These are phyloP conservation scores for Salvelinus sp. DNA, from an alignment of 2,113 vertebrate species.

Conservation along the genomic window DNA sequence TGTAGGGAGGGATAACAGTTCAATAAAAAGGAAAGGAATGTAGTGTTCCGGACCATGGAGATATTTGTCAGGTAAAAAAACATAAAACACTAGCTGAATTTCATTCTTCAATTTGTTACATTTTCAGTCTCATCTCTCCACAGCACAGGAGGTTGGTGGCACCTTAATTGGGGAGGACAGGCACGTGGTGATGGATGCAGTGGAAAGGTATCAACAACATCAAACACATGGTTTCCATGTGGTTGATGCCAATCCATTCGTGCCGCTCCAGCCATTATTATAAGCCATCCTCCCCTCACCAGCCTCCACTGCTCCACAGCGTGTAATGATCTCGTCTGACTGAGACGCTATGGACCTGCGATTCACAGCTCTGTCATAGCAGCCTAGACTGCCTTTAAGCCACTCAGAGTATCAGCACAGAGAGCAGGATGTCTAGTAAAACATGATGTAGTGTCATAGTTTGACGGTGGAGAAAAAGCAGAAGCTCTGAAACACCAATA, in stretches of 20 bases:
- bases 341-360: conserved; percentile 60
- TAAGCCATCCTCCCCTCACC: too few species aligned
- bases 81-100: conserved; percentile 9
- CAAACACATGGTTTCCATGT: too few species aligned
- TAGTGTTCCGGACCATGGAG: neutral
- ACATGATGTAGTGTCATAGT: too few species aligned
- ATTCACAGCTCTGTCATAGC: conserved; percentile 65
- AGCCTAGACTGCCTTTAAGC: conserved; percentile 56
- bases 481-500: too few species aligned
- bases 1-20: neutral
- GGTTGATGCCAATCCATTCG: too few species aligned
- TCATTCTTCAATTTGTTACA: conserved; percentile 49
- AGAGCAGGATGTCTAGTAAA: too few species aligned
- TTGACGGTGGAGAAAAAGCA: too few species aligned
- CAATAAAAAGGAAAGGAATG: neutral
- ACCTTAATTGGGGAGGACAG: too few species aligned
- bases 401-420: neutral
- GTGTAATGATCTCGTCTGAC: conserved; percentile 68
- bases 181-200: too few species aligned
- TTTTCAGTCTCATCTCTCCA: conserved; percentile 58
- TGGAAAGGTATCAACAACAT: too few species aligned
- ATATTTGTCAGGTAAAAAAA: neutral
- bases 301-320: neutral
- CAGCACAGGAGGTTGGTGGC: too few species aligned
- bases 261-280: too few species aligned